Conservation (phyloP, 92 coral and sea anemone species). For the Isaurus tuberculatus region DNA sequence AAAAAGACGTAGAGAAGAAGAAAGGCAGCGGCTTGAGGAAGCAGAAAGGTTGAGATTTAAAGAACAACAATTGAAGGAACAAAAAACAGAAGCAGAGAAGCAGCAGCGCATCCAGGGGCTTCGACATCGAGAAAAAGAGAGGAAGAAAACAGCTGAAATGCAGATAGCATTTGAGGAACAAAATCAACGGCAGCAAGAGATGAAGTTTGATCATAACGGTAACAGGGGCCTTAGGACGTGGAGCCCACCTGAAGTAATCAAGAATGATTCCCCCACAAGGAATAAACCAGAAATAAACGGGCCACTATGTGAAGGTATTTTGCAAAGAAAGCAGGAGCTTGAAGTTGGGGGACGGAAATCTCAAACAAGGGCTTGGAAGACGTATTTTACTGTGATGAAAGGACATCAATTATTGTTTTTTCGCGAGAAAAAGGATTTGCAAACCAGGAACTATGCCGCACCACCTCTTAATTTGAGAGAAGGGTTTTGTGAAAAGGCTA, state of each 20-base stretch:
- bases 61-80: constrained; percentile 38
- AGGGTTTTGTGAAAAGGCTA: constrained; percentile 67
- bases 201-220: constrained; percentile 29
- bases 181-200: constrained; percentile 42
- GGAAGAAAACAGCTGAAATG: constrained; percentile 45
- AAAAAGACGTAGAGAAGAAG: constrained; percentile 41
- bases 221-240: constrained; percentile 19
- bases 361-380: constrained; percentile 80
- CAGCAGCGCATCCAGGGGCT: constrained; percentile 33
- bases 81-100: constrained; percentile 47
- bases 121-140: constrained; percentile 38
- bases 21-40: constrained; percentile 35
- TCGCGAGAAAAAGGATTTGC: constrained; percentile 72
- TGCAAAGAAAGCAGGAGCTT: constrained; percentile 88
- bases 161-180: constrained; percentile 33
- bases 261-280: constrained; percentile 44
- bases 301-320: constrained; percentile 73
- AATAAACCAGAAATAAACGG: constrained; percentile 16
- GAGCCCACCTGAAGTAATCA: constrained; percentile 51
- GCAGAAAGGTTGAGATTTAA: constrained; percentile 35
- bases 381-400: constrained; percentile 78
- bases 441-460: constrained; percentile 62
- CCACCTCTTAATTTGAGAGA: constrained; percentile 75
- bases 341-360: constrained; percentile 76
- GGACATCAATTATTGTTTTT: constrained; percentile 75